These are phyloP conservation scores for Minunthozetes semirufus DNA, from an alignment of 2,888 invertebrate genomes.

Conservation along the genomic window DNA sequence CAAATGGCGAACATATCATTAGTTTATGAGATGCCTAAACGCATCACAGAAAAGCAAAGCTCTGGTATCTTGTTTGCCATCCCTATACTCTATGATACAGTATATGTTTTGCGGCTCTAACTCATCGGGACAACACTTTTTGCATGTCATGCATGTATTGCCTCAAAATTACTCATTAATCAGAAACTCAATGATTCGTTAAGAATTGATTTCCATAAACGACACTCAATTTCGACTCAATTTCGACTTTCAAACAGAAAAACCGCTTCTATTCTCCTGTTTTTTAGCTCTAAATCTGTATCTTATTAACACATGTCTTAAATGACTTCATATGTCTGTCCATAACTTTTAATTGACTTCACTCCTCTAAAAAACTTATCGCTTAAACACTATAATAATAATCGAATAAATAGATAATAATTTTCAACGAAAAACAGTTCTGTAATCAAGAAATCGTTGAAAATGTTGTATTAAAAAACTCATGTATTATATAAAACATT, in stretches of 20 bases:
- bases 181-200: slow-evolving; percentile 21
- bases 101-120: background rate
- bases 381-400: too few relatives aligned
- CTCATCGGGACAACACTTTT: background rate
- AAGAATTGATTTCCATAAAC: slow-evolving; percentile 13
- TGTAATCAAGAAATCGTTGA: too few relatives aligned
- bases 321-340: background rate
- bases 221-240: background rate
- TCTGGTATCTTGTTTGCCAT: background rate
- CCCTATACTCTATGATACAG: background rate
- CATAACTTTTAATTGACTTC: background rate
- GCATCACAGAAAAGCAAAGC: background rate
- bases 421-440: too few relatives aligned
- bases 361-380: too few relatives aligned
- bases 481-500: background rate
- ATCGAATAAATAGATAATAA: too few relatives aligned
- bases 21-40: background rate
- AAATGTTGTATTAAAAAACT: background rate
- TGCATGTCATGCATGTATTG: background rate
- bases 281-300: background rate
- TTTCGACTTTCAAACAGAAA: background rate
- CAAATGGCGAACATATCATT: slow-evolving; percentile 4
- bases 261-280: background rate
- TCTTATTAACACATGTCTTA: background rate
- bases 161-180: slow-evolving; percentile 12